These are phyloP conservation scores for Escarpia spicata DNA, from an alignment of 2,888 invertebrate genomes.

Conservation along the genomic window DNA sequence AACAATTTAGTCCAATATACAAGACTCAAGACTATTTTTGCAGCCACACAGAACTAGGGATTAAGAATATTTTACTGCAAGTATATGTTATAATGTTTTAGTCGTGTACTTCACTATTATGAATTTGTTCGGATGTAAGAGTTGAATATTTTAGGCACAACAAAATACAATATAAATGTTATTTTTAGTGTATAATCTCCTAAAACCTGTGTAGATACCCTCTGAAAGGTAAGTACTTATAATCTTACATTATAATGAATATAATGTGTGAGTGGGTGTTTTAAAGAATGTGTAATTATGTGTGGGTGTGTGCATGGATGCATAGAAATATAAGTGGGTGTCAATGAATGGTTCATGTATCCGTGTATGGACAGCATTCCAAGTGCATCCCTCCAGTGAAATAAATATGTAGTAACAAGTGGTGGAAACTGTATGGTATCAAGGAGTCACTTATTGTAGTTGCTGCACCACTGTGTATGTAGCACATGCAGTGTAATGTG, in stretches of 20 bases:
- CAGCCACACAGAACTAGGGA: background rate
- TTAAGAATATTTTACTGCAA: background rate
- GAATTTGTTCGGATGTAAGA: background rate
- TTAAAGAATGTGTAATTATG: too few relatives aligned
- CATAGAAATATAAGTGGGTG: background rate
- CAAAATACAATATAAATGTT: background rate
- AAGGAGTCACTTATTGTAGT: background rate
- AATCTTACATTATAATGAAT: too few relatives aligned
- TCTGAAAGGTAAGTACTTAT: too few relatives aligned
- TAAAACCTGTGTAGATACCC: too few relatives aligned
- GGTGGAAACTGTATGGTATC: too few relatives aligned
- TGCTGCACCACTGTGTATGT: background rate
- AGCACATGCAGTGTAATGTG: too few relatives aligned
- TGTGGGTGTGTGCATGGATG: background rate
- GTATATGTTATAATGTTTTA: background rate
- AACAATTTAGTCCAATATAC: background rate
- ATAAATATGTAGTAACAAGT: too few relatives aligned
- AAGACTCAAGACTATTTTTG: background rate
- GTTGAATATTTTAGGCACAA: background rate
- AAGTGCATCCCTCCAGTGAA: too few relatives aligned
- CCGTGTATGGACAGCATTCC: background rate
- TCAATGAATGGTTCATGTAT: background rate
- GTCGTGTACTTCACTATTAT: background rate
- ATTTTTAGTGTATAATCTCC: background rate
- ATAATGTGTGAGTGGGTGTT: too few relatives aligned